phyloP scores from a whole-genome alignment of 2,797 vertebrate species.

The Bradypodion pumilum region DNA sequence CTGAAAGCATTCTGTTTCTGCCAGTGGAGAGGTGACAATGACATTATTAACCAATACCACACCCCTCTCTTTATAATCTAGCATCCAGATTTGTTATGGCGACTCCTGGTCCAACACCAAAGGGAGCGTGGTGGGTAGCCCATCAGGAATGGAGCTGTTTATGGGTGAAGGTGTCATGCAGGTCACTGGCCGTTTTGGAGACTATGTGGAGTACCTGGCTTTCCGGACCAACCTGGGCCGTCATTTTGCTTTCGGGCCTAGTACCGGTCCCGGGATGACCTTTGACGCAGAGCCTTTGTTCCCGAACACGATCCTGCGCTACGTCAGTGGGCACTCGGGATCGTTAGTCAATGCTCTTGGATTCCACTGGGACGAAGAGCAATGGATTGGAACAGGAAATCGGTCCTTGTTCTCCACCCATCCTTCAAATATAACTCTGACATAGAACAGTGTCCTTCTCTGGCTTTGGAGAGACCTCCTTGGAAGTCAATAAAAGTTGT shows the following conservation, averaged over 20 bases:
- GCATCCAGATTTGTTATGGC: slow-evolving; percentile 35
- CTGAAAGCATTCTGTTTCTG: background rate
- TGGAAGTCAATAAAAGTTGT: background rate
- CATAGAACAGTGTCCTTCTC: background rate
- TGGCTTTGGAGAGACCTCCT: background rate
- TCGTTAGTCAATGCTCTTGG: slow-evolving; percentile 5
- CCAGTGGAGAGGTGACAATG: background rate
- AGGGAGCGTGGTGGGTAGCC: background rate
- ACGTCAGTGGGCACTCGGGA: slow-evolving; percentile 14
- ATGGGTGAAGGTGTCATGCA: slow-evolving; percentile 20
- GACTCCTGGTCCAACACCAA: slow-evolving; percentile 7
- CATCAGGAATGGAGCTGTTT: background rate
- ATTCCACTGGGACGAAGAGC: slow-evolving; percentile 24
- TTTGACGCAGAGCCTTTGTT: background rate
- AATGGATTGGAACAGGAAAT: background rate
- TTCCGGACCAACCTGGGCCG: slow-evolving; percentile 31
- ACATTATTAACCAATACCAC: background rate
- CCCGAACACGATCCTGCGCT: slow-evolving; percentile 1
- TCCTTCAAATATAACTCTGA: background rate
- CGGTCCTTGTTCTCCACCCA: background rate
- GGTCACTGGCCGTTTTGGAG: slow-evolving; percentile 3
- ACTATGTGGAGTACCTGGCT: slow-evolving; percentile 22
- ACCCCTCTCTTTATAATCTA: background rate
- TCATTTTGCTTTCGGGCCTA: background rate
- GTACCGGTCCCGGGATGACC: background rate